phyloP scores from a whole-genome alignment of 1,140 invertebrate genomes.

The Paraescarpia echinospica region DNA sequence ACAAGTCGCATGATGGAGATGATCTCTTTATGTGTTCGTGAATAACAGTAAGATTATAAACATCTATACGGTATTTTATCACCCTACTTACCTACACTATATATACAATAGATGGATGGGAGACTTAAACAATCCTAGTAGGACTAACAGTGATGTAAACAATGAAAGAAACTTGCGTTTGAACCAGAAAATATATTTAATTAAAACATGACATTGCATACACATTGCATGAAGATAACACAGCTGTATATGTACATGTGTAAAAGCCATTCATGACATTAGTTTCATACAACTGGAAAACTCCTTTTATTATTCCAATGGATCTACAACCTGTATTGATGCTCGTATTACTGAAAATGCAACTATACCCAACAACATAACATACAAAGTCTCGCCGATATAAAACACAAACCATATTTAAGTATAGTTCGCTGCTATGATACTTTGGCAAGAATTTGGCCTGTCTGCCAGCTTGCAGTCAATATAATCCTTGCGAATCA shows the following conservation, averaged over 20 bases:
- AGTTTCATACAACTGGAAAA: not conserved
- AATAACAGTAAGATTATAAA: too few relatives aligned
- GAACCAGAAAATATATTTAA: slow-evolving; percentile 6
- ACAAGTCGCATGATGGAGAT: too few relatives aligned
- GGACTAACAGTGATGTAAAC: not conserved
- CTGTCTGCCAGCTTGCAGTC: not conserved
- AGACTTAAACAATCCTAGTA: not conserved
- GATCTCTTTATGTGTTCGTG: too few relatives aligned
- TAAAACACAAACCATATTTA: not conserved
- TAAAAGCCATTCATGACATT: not conserved
- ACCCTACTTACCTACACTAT: not conserved
- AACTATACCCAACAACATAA: not conserved
- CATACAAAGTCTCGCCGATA: not conserved
- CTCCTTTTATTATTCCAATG: not conserved
- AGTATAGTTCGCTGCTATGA: not conserved
- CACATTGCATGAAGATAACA: not conserved
- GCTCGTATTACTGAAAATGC: not conserved
- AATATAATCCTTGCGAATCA: not conserved
- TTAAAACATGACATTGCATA: not conserved
- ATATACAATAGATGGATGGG: not conserved
- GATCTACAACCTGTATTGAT: not conserved
- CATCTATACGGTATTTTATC: not conserved
- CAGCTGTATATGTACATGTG: not conserved
- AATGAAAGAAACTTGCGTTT: not conserved
- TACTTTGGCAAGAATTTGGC: not conserved